phyloP scores from a whole-genome alignment of 1,140 invertebrate genomes.

The Lycorma delicatula region DNA sequence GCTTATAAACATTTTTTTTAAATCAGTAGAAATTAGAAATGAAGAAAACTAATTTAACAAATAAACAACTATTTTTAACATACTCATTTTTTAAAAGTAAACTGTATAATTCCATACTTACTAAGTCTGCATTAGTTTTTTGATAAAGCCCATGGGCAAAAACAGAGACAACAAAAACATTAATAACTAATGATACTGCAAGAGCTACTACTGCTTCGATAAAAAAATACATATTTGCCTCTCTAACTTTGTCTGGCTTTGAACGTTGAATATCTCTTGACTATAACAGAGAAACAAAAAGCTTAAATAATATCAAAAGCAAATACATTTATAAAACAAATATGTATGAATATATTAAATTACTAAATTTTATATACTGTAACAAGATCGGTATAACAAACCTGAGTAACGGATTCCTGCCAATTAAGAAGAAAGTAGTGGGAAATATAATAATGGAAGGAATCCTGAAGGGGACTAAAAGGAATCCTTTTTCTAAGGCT shows the following conservation, averaged over 20 bases:
- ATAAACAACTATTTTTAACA: no score
- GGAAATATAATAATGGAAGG: no score
- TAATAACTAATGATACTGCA: constrained; percentile 80
- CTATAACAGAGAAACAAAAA: constrained; percentile 41
- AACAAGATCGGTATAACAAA: no score
- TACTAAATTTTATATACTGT: neutral
- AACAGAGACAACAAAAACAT: constrained; percentile 82
- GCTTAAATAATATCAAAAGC: no score
- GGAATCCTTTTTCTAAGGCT: no score
- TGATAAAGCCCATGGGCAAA: constrained; percentile 76
- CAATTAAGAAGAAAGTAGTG: no score
- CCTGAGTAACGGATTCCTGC: no score
- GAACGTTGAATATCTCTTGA: constrained; percentile 72
- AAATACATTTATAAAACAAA: neutral
- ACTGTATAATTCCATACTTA: constrained; percentile 40
- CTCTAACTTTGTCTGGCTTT: constrained; percentile 58
- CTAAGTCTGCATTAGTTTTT: constrained; percentile 59
- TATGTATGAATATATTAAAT: neutral
- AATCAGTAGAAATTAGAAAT: no score
- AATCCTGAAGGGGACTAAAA: no score
- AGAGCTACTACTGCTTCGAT: constrained; percentile 76
- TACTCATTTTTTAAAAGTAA: no score
- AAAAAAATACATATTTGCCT: constrained; percentile 86
- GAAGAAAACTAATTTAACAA: no score
- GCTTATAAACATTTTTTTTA: no score